Conservation (phyloP, 2,888 invertebrate genomes). For the Limnephilus auricula region DNA sequence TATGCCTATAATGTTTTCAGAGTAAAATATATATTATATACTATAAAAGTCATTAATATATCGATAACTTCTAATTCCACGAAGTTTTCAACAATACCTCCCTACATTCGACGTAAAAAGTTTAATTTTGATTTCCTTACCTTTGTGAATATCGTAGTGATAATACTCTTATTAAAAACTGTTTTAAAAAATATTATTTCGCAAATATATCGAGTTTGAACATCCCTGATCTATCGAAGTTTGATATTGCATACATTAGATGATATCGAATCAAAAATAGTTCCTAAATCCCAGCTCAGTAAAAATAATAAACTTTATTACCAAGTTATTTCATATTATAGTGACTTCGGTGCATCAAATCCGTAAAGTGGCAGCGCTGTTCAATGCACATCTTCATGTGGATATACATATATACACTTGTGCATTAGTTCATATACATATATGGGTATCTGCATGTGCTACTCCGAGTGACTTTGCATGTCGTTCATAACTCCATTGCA, state of each 20-base stretch:
- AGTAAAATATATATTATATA: too few relatives aligned
- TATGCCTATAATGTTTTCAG: too few relatives aligned
- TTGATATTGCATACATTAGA: neutral
- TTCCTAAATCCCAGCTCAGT: neutral
- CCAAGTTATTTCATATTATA: neutral
- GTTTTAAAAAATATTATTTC: too few relatives aligned
- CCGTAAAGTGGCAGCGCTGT: neutral
- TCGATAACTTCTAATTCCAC: too few relatives aligned
- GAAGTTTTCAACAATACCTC: too few relatives aligned
- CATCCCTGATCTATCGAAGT: neutral
- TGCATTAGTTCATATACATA: neutral
- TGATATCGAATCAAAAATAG: neutral
- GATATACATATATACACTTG: neutral
- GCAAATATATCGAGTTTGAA: neutral
- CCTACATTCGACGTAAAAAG: too few relatives aligned
- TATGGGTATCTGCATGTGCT: neutral
- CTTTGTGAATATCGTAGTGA: too few relatives aligned
- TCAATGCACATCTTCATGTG: neutral
- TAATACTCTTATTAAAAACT: too few relatives aligned
- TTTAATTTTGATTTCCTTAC: too few relatives aligned
- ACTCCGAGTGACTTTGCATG: conserved; percentile 5
- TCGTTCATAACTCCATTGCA: conserved; percentile 25
- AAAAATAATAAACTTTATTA: neutral
- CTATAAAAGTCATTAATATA: too few relatives aligned
- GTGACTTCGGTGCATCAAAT: neutral